These are phyloP conservation scores for Brachionus sp. DNA, from an alignment of 1,140 invertebrate species.

Conservation along the genomic window DNA sequence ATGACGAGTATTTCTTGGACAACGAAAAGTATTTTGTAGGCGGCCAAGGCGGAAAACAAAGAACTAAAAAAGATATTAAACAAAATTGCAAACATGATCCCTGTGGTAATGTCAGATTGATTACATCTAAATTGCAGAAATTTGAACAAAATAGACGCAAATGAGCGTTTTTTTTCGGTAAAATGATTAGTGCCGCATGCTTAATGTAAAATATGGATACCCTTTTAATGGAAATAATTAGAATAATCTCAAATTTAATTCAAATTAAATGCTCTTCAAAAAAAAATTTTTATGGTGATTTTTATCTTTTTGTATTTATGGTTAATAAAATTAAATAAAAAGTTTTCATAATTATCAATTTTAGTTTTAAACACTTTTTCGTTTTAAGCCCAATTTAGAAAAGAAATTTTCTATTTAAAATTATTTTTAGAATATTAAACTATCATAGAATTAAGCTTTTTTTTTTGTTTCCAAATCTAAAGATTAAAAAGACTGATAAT, in stretches of 20 bases:
- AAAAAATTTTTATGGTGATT: background rate
- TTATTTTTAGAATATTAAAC: too few species aligned
- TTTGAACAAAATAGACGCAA: constrained; percentile 30
- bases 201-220: background rate
- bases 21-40: constrained; percentile 36
- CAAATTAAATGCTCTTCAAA: background rate
- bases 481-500: too few species aligned
- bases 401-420: too few species aligned
- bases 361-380: background rate
- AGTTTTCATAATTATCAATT: background rate
- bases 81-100: constrained; percentile 33
- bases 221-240: background rate
- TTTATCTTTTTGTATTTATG: background rate
- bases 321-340: background rate
- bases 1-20: constrained; percentile 29
- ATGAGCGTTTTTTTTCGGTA: background rate
- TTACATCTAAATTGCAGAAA: constrained; percentile 41
- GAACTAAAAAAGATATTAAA: constrained; percentile 19
- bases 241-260: background rate
- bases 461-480: too few species aligned
- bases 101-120: constrained; percentile 11
- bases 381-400: too few species aligned
- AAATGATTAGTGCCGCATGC: background rate
- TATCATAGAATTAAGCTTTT: too few species aligned
- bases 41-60: constrained; percentile 25